A percentile compares a stretch with the other conserved stretches of the same genome.
Evolutionary conservation across 2,888 invertebrate genomes (phyloP).

Genomic region (Scotopteryx bipunctaria): DNA sequence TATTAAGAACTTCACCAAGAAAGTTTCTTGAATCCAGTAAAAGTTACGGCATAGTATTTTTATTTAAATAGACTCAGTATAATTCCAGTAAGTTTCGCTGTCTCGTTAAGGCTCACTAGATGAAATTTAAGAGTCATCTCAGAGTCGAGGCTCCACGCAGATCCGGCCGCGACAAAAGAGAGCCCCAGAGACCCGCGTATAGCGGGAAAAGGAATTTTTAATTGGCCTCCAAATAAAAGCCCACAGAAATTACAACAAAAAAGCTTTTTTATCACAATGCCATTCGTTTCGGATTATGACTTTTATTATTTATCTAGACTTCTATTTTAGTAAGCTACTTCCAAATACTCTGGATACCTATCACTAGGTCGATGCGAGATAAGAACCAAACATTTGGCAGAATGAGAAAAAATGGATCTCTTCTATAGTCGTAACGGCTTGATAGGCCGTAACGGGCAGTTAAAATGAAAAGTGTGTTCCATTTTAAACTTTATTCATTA

Average conservation of each 20-base stretch:
- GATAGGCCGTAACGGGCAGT: constrained; percentile 62
- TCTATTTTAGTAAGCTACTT: constrained; percentile 38
- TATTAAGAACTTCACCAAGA: constrained; percentile 23
- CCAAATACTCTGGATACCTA: constrained; percentile 42
- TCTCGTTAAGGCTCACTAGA: constrained; percentile 67
- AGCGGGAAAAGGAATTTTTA: constrained; percentile 70
- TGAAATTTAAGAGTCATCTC: constrained; percentile 70
- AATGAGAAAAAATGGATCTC: constrained; percentile 39
- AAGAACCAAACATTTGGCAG: constrained; percentile 42
- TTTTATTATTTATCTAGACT: constrained; percentile 47
- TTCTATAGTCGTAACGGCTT: constrained; percentile 52
- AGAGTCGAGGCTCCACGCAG: constrained; percentile 55
- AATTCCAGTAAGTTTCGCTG: constrained; percentile 48
- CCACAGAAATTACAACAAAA: constrained; percentile 58
- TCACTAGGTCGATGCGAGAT: constrained; percentile 40
- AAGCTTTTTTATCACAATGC: constrained; percentile 47
- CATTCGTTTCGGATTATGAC: constrained; percentile 46
- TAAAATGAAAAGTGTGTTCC: constrained; percentile 63
- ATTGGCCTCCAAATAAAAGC: constrained; percentile 73
- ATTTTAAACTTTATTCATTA: constrained; percentile 63
- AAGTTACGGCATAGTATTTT: constrained; percentile 39
- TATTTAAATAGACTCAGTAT: constrained; percentile 38
- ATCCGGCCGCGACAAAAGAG: constrained; percentile 68
- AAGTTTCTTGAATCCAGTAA: constrained; percentile 16
- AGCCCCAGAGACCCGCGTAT: constrained; percentile 57